Evolutionary conservation across 2,888 invertebrate species (phyloP).

Genomic region (Phalera bucephala): DNA sequence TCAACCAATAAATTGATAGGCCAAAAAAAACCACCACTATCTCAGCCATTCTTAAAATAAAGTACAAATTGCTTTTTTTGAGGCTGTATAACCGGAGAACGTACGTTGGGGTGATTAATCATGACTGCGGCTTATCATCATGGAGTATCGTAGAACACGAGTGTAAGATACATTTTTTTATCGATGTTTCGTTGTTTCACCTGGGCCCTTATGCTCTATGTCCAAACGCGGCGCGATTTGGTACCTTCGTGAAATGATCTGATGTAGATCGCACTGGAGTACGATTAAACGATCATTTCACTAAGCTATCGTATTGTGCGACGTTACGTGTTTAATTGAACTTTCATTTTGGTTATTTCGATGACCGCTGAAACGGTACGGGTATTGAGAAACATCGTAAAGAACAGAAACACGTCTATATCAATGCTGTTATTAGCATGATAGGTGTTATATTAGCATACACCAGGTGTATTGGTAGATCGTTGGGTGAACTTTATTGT

Average conservation of each 20-base stretch:
- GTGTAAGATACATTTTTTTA: constrained; percentile 23
- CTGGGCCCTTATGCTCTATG: constrained; percentile 20
- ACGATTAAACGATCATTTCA: too few relatives aligned
- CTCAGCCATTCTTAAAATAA: constrained; percentile 34
- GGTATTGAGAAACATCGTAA: too few relatives aligned
- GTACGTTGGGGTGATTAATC: constrained; percentile 44
- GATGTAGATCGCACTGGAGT: too few relatives aligned
- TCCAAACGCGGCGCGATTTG: too few relatives aligned
- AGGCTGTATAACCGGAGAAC: constrained; percentile 33
- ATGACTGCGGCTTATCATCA: constrained; percentile 43
- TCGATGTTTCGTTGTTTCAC: constrained; percentile 13
- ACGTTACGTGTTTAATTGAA: too few relatives aligned
- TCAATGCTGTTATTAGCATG: too few relatives aligned
- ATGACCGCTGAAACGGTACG: too few relatives aligned
- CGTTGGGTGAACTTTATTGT: too few relatives aligned
- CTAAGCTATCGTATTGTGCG: too few relatives aligned
- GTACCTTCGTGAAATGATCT: background rate
- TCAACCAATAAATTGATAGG: constrained; percentile 32
- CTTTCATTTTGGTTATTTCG: background rate
- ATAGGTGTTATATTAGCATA: too few relatives aligned
- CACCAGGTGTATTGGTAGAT: too few relatives aligned
- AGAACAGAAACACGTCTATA: too few relatives aligned
- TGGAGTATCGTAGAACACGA: constrained; percentile 39
- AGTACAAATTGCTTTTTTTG: constrained; percentile 50
- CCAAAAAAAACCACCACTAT: constrained; percentile 29